A percentile compares a stretch with the other conserved stretches of the same genome.
phyloP scores from a whole-genome alignment of 2,797 vertebrate genomes.

The Danio tinwini region DNA sequence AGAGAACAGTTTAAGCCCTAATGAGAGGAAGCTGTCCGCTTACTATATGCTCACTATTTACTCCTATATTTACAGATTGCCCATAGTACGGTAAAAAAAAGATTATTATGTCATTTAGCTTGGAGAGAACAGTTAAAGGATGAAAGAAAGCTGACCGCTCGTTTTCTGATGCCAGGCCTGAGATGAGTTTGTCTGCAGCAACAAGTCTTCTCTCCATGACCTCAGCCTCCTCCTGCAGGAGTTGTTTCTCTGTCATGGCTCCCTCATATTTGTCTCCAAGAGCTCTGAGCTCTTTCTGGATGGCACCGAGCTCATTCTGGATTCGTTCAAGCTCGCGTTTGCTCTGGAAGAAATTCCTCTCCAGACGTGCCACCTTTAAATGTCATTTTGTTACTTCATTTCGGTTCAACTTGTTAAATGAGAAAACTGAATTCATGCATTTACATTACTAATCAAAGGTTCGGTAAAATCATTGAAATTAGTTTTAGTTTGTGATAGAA shows the following conservation, averaged over 20 bases:
- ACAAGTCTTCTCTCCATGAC: slow-evolving; percentile 92
- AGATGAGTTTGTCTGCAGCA: slow-evolving; percentile 95
- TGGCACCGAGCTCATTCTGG: slow-evolving; percentile 81
- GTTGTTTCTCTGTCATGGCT: slow-evolving; percentile 85
- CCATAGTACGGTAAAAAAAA: too few species aligned
- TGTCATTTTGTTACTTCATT: background rate
- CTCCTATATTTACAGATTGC: too few species aligned
- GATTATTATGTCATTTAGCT: background rate
- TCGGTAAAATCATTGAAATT: too few species aligned
- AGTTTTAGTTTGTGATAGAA: too few species aligned
- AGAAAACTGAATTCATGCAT: background rate
- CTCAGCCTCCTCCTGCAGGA: slow-evolving; percentile 91
- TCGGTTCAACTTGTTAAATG: background rate
- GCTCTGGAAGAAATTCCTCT: slow-evolving; percentile 87
- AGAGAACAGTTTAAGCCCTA: background rate
- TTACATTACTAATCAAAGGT: background rate
- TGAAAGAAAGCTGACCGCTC: slow-evolving; percentile 78
- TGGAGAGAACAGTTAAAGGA: background rate
- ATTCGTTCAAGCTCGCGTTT: slow-evolving; percentile 88
- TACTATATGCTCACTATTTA: too few species aligned
- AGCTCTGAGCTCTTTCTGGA: slow-evolving; percentile 86
- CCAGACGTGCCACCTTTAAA: slow-evolving; percentile 87
- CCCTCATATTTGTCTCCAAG: slow-evolving; percentile 86
- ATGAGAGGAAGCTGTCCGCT: slow-evolving; percentile 81
- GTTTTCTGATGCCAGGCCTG: slow-evolving; percentile 92